Percentiles rank a stretch among this genome's conserved stretches.
phyloP scores from a whole-genome alignment of 2,113 vertebrate species.

The Melanerpes formicivorus region DNA sequence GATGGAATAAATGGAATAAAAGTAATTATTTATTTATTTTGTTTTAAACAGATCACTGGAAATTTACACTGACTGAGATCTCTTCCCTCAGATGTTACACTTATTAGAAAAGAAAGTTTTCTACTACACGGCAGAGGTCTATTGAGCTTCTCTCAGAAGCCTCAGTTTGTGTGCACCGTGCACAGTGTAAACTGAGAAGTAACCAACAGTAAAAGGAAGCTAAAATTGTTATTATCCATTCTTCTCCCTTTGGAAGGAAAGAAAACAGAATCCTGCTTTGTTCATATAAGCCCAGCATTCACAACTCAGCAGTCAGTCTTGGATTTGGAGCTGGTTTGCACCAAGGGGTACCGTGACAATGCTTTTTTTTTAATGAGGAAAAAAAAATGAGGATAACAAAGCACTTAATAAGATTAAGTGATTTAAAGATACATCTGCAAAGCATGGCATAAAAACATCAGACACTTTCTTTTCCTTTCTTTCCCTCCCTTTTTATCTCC shows the following conservation, averaged over 20 bases:
- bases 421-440: constrained; percentile 46
- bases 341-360: not conserved
- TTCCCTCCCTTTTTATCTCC: not conserved
- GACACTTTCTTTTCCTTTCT: not conserved
- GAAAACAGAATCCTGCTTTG: constrained; percentile 13
- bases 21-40: not conserved
- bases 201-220: not conserved
- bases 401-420: constrained; percentile 48
- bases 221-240: not conserved
- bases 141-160: not conserved
- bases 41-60: not conserved
- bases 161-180: not conserved
- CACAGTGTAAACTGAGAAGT: not conserved
- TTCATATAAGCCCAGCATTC: constrained; percentile 24
- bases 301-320: constrained; percentile 38
- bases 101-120: not conserved
- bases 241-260: not conserved
- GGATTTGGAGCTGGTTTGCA: constrained; percentile 38
- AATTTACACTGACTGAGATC: not conserved
- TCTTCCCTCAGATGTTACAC: not conserved
- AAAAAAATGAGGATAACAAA: constrained; percentile 40
- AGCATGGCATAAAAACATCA: not conserved
- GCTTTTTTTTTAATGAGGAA: not conserved
- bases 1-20: not conserved
- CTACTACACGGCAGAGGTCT: not conserved